Evolutionary conservation across 1,140 invertebrate species (phyloP), one percentile per base, ranked within the genome.

Genomic region (Neodiprion pinetum): DNA sequence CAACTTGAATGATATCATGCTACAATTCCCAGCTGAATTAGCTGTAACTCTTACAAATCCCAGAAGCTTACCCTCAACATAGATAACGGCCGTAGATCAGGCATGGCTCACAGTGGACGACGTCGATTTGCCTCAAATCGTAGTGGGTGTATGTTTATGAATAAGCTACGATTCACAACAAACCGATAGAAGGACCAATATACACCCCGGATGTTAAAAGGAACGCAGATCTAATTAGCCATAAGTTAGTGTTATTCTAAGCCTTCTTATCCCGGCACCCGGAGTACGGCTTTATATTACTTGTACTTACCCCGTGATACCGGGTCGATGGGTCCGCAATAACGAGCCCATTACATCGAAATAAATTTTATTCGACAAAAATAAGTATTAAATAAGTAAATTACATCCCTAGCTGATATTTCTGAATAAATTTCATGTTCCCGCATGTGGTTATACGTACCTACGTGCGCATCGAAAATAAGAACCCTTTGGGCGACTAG

Each of bases 151-250:
- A 40, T 40, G 28, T 40, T 40, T 40, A 40, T 40, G 28, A 5
- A 40, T 40, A 40, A 40, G 28, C 28, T 40, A 40, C 28, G 28
- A 40, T 40, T 40, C 28, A 40, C 28, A 2, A 40, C 28, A 40
- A 40, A 40, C 28, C 28, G 28, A 40, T 21, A 21, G 17, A 21
- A 21, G 17, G 17, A 0, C 17, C 17, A 21, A 21, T 40, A 40
- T 40, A 40, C 28, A 40, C 28, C 2, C 28, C 28, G 28, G 28
- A 40, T 5, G 28, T 40, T 11, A 61, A n/a, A 61, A 61, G n/a
- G 53, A n/a, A 61, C n/a, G 53, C 53, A 61, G 53, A 61, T 61
- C 53, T 61, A 61, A 61, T 61, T 61, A 61, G 53, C 53, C 53
- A 61, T 61, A 61, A 61, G 53, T 61, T n/a, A 61, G 53, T 61